Conservation (phyloP, 2,113 vertebrate species). For the Dunckerocampus dactyliophorus region DNA sequence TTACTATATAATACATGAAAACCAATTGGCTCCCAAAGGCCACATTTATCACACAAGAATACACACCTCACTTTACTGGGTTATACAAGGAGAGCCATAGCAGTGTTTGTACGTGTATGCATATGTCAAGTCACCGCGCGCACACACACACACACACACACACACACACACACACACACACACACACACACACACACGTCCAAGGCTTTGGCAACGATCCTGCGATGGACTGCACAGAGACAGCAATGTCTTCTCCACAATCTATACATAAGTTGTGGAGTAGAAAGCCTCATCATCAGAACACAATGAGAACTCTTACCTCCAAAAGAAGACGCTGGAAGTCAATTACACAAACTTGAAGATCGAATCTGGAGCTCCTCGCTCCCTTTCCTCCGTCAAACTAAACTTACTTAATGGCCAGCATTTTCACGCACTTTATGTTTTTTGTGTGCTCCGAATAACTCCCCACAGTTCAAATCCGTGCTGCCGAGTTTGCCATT, state of each 20-base stretch:
- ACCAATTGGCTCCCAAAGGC: constrained; percentile 32
- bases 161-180: constrained; percentile 11
- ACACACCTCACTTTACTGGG: not conserved
- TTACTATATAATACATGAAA: constrained; percentile 55
- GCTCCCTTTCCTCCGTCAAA: constrained; percentile 16
- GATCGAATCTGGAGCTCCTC: constrained; percentile 5
- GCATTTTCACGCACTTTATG: constrained; percentile 33
- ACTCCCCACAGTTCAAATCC: constrained; percentile 25
- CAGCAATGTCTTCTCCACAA: constrained; percentile 6
- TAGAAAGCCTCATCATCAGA: constrained; percentile 9
- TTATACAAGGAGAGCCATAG: too few relatives aligned
- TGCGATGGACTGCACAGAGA: constrained; percentile 12
- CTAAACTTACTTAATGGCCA: constrained; percentile 53
- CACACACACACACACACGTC: constrained; percentile 13
- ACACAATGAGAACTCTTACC: constrained; percentile 44
- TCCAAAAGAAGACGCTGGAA: constrained; percentile 45
- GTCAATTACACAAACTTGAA: constrained; percentile 7
- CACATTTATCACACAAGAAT: constrained; percentile 5
- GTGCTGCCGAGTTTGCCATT: constrained; percentile 7
- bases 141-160: constrained; percentile 3
- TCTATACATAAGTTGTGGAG: constrained; percentile 10
- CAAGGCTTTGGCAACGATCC: not conserved
- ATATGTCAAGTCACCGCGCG: not conserved
- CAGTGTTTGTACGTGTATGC: not conserved
- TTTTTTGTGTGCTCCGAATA: constrained; percentile 4